Percentiles rank a stretch among this genome's conserved stretches.
These are phyloP conservation scores for Pomatostomus ruficeps DNA, from an alignment of 2,113 vertebrate species.

Conservation along the genomic window DNA sequence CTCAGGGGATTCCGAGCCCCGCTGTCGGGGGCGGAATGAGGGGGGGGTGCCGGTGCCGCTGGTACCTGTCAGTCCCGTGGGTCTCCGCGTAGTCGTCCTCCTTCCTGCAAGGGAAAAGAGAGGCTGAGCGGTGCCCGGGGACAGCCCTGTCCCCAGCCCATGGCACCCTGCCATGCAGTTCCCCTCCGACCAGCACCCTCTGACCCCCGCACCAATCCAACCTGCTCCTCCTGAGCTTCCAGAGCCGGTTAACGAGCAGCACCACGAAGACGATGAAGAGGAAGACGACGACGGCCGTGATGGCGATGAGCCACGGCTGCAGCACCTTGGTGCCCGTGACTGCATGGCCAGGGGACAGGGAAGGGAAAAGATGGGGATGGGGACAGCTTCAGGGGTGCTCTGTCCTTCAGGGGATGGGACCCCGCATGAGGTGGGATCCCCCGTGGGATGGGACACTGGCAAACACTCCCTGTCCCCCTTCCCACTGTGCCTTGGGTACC, in stretches of 20 bases:
- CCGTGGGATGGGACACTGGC: background rate
- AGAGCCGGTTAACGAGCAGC: conserved; percentile 72
- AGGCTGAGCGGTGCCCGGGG: background rate
- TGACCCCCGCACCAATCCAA: background rate
- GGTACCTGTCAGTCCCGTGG: background rate
- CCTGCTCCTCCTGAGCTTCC: conserved; percentile 60
- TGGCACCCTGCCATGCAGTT: fast-evolving
- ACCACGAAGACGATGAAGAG: conserved; percentile 80
- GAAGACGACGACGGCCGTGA: conserved; percentile 79
- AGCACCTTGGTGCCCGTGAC: background rate
- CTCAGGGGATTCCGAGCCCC: background rate
- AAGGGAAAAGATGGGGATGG: background rate
- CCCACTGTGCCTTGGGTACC: background rate
- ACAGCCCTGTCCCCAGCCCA: background rate
- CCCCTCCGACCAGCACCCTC: too few relatives aligned
- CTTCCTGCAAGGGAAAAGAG: background rate
- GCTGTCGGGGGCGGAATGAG: too few relatives aligned
- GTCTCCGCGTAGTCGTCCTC: background rate
- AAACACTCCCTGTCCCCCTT: background rate
- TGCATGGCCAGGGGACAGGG: background rate
- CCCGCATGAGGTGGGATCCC: background rate
- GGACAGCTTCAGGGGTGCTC: background rate
- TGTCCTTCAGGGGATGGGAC: fast-evolving
- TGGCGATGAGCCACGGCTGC: conserved; percentile 79
- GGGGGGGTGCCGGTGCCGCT: fast-evolving